phyloP scores from a whole-genome alignment of 2,888 invertebrate species.

The Griposia aprilina region DNA sequence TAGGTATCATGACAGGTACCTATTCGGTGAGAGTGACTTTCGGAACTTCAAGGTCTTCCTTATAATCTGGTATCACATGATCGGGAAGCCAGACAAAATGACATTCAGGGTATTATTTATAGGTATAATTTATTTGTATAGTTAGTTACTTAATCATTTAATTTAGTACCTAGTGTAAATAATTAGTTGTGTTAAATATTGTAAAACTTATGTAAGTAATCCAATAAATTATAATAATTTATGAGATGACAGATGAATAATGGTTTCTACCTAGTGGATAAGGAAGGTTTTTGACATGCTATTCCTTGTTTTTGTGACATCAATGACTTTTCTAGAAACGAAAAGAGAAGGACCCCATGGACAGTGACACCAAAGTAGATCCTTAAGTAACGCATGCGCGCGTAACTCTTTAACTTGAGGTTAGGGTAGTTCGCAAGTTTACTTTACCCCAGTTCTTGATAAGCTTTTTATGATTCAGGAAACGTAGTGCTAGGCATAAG shows the following conservation, averaged over 20 bases:
- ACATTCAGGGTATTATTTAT: conserved; percentile 1
- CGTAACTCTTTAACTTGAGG: background rate
- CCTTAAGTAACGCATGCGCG: too few relatives aligned
- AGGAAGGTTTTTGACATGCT: too few relatives aligned
- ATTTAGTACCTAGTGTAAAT: too few relatives aligned
- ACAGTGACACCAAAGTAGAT: too few relatives aligned
- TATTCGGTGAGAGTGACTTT: conserved; percentile 40
- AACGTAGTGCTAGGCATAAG: background rate
- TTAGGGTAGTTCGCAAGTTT: background rate
- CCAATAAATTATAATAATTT: background rate
- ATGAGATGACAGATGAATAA: conserved; percentile 6
- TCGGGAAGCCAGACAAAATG: conserved; percentile 15
- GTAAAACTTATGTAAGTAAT: too few relatives aligned
- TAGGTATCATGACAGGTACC: conserved; percentile 12
- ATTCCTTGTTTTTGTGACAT: too few relatives aligned
- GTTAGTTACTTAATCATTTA: too few relatives aligned
- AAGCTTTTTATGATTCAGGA: background rate
- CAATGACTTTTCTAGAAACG: too few relatives aligned
- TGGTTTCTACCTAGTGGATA: background rate
- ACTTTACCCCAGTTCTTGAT: background rate
- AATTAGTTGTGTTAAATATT: too few relatives aligned
- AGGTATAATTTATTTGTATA: too few relatives aligned
- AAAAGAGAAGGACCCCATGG: too few relatives aligned
- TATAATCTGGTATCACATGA: conserved; percentile 26
- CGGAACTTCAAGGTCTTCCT: conserved; percentile 44